phyloP scores from a whole-genome alignment of 2,113 vertebrate genomes.

The Dipodomys merriami region DNA sequence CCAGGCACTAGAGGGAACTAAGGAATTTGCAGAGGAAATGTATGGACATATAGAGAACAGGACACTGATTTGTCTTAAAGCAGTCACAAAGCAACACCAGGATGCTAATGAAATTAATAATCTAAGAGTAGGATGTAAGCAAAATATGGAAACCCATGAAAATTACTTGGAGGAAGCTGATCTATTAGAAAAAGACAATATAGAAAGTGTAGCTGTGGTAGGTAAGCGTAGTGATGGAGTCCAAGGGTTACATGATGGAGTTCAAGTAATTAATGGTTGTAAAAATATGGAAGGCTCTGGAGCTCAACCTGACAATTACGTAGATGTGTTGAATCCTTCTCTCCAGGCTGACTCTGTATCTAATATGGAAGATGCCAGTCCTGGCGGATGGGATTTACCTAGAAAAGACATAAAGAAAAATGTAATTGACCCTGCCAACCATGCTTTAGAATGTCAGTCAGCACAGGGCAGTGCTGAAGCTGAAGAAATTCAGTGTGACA shows the following conservation, averaged over 20 bases:
- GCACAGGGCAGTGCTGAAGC: constrained; percentile 50
- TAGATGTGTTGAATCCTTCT: constrained; percentile 57
- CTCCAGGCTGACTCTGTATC: constrained; percentile 33
- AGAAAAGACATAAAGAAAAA: constrained; percentile 57
- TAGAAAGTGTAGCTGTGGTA: not conserved
- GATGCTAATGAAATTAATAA: constrained; percentile 60
- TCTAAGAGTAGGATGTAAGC: not conserved
- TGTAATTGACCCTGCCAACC: not conserved
- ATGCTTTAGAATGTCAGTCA: constrained; percentile 57
- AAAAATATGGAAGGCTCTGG: constrained; percentile 44
- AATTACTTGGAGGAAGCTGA: constrained; percentile 48
- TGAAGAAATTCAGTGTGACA: constrained; percentile 60
- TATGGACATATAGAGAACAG: constrained; percentile 57
- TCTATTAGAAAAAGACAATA: constrained; percentile 53
- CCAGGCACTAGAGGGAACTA: constrained; percentile 76
- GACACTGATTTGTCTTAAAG: constrained; percentile 59
- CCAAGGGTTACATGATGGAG: constrained; percentile 56
- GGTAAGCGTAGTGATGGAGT: constrained; percentile 43
- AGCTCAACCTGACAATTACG: constrained; percentile 35
- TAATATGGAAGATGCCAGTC: constrained; percentile 59
- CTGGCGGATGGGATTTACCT: constrained; percentile 46
- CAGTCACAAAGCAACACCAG: constrained; percentile 65
- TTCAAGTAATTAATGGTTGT: constrained; percentile 34
- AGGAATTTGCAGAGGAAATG: constrained; percentile 78
- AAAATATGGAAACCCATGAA: constrained; percentile 56